A percentile compares a stretch with the other conserved stretches of the same genome.
These are phyloP conservation scores for Pinna nobilis DNA, from an alignment of 1,140 invertebrate genomes.

Conservation along the genomic window DNA sequence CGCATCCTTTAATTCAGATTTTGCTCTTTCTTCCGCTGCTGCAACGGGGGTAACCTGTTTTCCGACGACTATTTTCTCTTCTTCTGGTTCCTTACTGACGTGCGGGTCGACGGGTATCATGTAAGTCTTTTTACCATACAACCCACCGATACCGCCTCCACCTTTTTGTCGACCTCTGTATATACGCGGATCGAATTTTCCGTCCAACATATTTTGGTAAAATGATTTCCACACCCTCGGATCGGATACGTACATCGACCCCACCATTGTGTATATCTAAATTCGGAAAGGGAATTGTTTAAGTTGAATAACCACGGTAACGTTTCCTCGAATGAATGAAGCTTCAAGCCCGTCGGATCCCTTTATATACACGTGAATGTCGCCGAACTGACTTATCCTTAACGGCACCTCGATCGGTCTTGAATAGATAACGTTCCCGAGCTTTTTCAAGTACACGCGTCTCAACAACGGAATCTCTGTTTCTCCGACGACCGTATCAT, in stretches of 20 bases:
- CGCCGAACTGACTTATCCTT: constrained; percentile 16
- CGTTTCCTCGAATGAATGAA: constrained; percentile 9
- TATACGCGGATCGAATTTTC: constrained; percentile 2
- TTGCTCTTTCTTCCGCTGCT: constrained; percentile 21
- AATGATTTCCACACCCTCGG: constrained; percentile 22
- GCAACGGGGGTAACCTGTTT: constrained; percentile 25
- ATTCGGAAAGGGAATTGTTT: neutral
- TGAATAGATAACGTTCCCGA: neutral
- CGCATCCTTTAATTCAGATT: constrained; percentile 16
- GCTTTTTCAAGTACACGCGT: constrained; percentile 4
- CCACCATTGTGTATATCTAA: constrained; percentile 6
- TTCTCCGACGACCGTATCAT: constrained; percentile 20
- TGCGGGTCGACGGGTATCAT: constrained; percentile 28
- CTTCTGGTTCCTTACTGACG: neutral
- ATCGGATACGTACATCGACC: constrained; percentile 27
- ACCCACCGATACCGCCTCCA: constrained; percentile 6
- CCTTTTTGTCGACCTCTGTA: constrained; percentile 16
- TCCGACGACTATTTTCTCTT: neutral
- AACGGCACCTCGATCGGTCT: constrained; percentile 18
- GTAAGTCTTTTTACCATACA: constrained; percentile 19
- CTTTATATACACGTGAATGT: constrained; percentile 36
- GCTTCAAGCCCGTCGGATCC: neutral
- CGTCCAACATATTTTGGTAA: constrained; percentile 18
- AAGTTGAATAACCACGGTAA: constrained; percentile 19
- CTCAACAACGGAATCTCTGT: constrained; percentile 13